Conservation (phyloP, 2,888 invertebrate genomes). For the Capitulum mitella region DNA sequence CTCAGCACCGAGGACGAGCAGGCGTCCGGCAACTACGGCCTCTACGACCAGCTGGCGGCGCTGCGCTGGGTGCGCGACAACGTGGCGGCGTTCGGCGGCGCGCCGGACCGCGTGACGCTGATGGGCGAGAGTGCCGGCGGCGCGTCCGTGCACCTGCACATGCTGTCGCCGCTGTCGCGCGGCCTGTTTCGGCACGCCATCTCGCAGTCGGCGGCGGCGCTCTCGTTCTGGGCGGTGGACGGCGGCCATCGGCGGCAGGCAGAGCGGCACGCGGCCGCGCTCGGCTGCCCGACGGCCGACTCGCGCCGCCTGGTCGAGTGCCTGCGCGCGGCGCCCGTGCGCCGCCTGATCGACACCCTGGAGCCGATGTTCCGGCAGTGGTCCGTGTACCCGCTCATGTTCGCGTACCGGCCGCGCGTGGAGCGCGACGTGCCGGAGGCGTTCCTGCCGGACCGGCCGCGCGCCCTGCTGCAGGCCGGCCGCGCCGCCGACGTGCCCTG, state of each 20-base stretch:
- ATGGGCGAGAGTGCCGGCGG: constrained; percentile 29
- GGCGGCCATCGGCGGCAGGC: constrained; percentile 55
- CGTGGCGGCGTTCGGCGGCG: constrained; percentile 29
- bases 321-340: constrained; percentile 82
- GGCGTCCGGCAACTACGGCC: constrained; percentile 29
- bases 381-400: constrained; percentile 19
- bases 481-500: constrained; percentile 12
- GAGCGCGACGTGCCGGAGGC: background rate
- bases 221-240: constrained; percentile 20
- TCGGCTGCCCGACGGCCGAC: constrained; percentile 39
- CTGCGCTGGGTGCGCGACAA: constrained; percentile 28
- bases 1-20: constrained; percentile 27
- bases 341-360: constrained; percentile 76
- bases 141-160: constrained; percentile 28
- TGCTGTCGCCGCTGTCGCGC: constrained; percentile 29
- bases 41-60: constrained; percentile 28
- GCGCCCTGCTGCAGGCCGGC: constrained; percentile 15
- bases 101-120: constrained; percentile 27
- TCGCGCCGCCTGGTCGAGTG: constrained; percentile 66
- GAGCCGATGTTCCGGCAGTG: constrained; percentile 49
- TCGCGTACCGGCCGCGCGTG: constrained; percentile 17
- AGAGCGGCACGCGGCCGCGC: constrained; percentile 61
- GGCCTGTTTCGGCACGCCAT: constrained; percentile 28
- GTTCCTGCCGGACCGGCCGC: constrained; percentile 26
- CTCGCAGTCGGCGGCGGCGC: constrained; percentile 26